phyloP scores from a whole-genome alignment of 2,797 vertebrate species.

The Fistularia commersonii region DNA sequence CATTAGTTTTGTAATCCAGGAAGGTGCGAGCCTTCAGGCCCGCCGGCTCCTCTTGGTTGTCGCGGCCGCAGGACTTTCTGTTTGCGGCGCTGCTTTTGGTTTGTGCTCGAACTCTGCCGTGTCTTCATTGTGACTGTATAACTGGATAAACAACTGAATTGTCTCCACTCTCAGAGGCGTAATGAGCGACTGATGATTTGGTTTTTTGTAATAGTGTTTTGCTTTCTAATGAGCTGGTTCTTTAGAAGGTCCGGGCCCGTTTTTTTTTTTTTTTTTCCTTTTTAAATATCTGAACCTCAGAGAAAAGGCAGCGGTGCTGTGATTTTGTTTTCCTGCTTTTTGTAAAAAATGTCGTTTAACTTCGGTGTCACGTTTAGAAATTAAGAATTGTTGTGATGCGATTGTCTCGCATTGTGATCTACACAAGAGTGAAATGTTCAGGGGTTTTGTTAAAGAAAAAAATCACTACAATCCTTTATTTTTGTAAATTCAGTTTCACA shows the following conservation, averaged over 20 bases:
- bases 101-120: not conserved
- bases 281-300: constrained; percentile 6
- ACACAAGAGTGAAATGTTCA: too few species aligned
- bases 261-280: too few species aligned
- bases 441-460: too few species aligned
- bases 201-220: constrained; percentile 1
- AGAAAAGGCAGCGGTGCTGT: too few species aligned
- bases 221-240: constrained; percentile 3
- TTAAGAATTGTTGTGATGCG: too few species aligned
- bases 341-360: too few species aligned
- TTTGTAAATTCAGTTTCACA: constrained; percentile 2
- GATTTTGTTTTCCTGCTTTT: too few species aligned
- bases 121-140: not conserved
- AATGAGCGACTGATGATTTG: constrained; percentile 4
- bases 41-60: constrained; percentile 24
- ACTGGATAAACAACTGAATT: constrained; percentile 17
- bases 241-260: constrained; percentile 23
- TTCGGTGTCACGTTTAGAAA: too few species aligned
- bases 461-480: constrained; percentile 5
- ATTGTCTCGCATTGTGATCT: too few species aligned
- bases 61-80: constrained; percentile 22
- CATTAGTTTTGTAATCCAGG: constrained; percentile 14
- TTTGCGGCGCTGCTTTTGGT: constrained; percentile 13
- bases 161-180: constrained; percentile 10
- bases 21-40: constrained; percentile 42